These are phyloP conservation scores for Poeciliopsis retropinna DNA, from an alignment of 2,113 vertebrate species.

Conservation along the genomic window DNA sequence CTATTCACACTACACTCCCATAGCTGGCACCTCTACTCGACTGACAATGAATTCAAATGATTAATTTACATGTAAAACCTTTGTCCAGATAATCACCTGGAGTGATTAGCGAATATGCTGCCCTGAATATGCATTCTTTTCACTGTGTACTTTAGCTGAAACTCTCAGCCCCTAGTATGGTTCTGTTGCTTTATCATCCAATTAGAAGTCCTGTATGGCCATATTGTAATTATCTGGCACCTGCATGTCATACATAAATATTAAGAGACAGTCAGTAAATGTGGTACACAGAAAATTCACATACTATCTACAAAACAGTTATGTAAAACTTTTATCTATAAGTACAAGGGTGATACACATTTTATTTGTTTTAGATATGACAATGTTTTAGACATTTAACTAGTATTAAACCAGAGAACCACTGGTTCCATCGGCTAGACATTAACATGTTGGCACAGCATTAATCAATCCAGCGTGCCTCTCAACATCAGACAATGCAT, in stretches of 20 bases:
- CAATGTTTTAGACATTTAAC: conserved; percentile 25
- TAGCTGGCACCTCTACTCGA: conserved; percentile 5
- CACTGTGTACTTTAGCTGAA: conserved; percentile 9
- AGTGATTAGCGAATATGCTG: conserved; percentile 11
- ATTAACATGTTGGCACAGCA: too few species aligned
- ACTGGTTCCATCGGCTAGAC: too few species aligned
- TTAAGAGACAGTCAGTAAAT: conserved; percentile 18
- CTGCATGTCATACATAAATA: conserved; percentile 18
- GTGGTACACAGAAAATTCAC: neutral
- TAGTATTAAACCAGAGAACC: too few species aligned
- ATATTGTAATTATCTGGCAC: conserved; percentile 15
- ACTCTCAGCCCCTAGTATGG: neutral
- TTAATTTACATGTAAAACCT: conserved; percentile 16
- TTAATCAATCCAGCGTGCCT: too few species aligned
- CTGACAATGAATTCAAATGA: conserved; percentile 22
- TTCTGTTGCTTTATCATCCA: conserved; percentile 17
- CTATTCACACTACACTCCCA: conserved; percentile 9
- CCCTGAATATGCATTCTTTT: neutral
- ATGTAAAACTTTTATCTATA: conserved; percentile 36
- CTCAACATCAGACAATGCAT: too few species aligned
- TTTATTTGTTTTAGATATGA: too few species aligned
- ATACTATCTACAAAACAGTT: conserved; percentile 10
- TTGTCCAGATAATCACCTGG: conserved; percentile 7
- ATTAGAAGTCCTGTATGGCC: neutral
- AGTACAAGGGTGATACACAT: conserved; percentile 13